Conservation (phyloP, 2,113 vertebrate species). For the Natator depressus region DNA sequence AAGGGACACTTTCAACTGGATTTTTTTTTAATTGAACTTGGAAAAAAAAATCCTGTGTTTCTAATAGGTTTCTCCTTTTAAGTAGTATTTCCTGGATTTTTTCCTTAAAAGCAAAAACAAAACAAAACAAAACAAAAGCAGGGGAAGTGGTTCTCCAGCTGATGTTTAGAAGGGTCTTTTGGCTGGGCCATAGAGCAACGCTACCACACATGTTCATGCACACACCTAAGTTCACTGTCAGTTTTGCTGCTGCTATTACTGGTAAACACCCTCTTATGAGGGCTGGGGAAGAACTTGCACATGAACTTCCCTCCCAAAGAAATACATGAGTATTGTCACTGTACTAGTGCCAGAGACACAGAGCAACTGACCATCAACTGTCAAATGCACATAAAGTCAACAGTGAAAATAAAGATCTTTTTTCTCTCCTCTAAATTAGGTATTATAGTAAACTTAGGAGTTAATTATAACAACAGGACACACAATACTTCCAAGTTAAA, state of each 20-base stretch:
- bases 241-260: background rate
- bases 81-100: background rate
- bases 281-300: background rate
- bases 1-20: background rate
- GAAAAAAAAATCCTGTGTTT: background rate
- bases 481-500: background rate
- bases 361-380: background rate
- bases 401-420: background rate
- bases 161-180: background rate
- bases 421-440: background rate
- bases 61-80: background rate
- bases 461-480: background rate
- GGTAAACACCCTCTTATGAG: background rate
- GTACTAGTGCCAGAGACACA: background rate
- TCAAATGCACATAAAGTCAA: background rate
- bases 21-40: background rate
- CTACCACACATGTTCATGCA: background rate
- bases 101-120: background rate
- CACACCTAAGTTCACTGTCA: background rate
- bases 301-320: background rate
- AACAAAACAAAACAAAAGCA: background rate
- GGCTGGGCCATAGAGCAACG: background rate
- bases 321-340: background rate
- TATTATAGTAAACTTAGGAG: background rate
- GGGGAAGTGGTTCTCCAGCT: background rate